Percentiles rank a stretch among this genome's conserved stretches.
Evolutionary conservation across 2,113 vertebrate species (phyloP).

Genomic region (Hemibagrus wyckioides): DNA sequence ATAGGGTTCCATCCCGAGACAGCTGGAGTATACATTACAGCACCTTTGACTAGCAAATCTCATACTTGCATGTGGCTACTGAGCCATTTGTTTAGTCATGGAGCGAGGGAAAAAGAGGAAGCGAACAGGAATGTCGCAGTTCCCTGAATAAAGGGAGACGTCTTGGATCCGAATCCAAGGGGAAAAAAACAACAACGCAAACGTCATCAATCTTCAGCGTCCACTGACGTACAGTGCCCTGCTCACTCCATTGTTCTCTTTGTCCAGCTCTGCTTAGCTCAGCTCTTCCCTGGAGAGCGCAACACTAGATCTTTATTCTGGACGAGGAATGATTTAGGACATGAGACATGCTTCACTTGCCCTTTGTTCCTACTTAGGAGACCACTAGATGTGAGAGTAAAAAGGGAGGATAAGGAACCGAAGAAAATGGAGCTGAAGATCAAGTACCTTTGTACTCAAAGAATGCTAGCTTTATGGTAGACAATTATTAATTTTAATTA

Average conservation of each 20-base stretch:
- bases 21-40: not conserved
- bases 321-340: constrained; percentile 1
- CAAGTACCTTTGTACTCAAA: constrained; percentile 41
- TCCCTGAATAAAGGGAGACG: not conserved
- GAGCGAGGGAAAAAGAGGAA: constrained; percentile 1
- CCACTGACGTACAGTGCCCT: no score
- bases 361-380: not conserved
- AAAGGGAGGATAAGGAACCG: not conserved
- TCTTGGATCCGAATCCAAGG: not conserved
- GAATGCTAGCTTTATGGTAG: constrained; percentile 67
- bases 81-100: constrained; percentile 40
- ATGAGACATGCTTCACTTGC: not conserved
- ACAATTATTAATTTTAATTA: constrained; percentile 75
- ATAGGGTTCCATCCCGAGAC: not conserved
- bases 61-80: constrained; percentile 2
- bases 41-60: constrained; percentile 47
- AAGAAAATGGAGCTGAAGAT: not conserved
- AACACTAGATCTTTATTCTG: constrained; percentile 29
- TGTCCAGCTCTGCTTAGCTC: constrained; percentile 21
- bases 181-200: not conserved
- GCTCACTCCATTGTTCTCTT: constrained; percentile 7
- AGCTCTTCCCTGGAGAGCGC: constrained; percentile 14
- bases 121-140: not conserved
- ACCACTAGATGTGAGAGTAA: not conserved
- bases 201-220: not conserved